Conservation (phyloP, 2,888 invertebrate genomes). For the Pterostichus niger region DNA sequence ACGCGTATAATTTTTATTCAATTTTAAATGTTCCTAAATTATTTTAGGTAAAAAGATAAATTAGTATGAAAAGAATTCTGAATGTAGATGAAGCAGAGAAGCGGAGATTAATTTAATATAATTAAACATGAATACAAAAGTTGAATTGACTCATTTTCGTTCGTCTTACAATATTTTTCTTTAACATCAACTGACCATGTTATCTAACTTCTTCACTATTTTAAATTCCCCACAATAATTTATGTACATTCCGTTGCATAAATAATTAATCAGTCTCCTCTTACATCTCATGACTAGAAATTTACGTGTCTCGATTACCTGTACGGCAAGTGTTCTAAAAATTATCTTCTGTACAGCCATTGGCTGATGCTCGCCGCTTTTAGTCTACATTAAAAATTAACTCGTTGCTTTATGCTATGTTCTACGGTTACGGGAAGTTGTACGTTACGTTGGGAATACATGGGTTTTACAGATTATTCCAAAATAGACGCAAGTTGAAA, state of each 20-base stretch:
- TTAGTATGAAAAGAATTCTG: no score
- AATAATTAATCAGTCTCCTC: constrained; percentile 14
- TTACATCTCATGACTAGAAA: background rate
- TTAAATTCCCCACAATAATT: background rate
- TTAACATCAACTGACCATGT: no score
- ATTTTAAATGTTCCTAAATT: no score
- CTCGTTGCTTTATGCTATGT: constrained; percentile 6
- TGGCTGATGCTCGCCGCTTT: background rate
- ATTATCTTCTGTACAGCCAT: background rate
- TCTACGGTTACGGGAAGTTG: background rate
- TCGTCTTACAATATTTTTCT: no score
- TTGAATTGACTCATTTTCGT: no score
- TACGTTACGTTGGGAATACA: background rate
- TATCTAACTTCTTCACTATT: no score
- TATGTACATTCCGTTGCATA: background rate
- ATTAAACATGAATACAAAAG: no score
- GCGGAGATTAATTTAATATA: no score
- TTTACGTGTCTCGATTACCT: background rate
- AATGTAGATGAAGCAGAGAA: no score
- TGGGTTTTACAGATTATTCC: no score
- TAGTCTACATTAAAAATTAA: constrained; percentile 29
- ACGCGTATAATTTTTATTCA: no score
- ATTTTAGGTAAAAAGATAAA: no score
- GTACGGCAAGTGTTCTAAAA: constrained; percentile 4
- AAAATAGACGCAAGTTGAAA: background rate